Conservation (phyloP, 2,113 vertebrate species). For the Pseudolaguvia tuberculata region DNA sequence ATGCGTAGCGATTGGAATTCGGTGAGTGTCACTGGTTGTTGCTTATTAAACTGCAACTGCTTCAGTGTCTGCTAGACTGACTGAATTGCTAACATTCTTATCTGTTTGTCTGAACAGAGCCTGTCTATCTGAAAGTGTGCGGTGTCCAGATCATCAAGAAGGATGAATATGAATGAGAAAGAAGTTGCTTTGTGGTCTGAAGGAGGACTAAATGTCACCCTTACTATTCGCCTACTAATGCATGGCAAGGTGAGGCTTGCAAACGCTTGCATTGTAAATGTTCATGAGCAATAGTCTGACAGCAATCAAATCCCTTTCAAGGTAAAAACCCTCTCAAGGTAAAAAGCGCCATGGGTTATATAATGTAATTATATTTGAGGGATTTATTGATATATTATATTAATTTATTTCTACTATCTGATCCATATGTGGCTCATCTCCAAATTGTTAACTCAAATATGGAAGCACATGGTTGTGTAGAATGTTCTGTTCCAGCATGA, state of each 20-base stretch:
- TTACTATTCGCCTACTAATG: conserved; percentile 87
- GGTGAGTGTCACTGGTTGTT: neutral
- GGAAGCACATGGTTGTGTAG: too few species aligned
- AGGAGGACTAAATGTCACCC: conserved; percentile 79
- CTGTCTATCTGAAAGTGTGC: conserved; percentile 58
- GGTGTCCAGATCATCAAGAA: conserved; percentile 55
- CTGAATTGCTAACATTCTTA: conserved; percentile 27
- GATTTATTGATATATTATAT: neutral
- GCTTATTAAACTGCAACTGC: conserved; percentile 31
- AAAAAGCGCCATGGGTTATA: neutral
- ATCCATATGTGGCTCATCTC: too few species aligned
- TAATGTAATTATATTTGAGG: too few species aligned
- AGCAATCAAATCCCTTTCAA: neutral
- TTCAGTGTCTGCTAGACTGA: conserved; percentile 10
- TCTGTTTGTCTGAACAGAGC: conserved; percentile 63
- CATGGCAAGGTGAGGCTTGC: conserved; percentile 81
- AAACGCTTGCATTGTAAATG: conserved; percentile 18
- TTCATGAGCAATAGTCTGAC: conserved; percentile 17
- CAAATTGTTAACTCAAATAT: too few species aligned
- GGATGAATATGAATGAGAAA: conserved; percentile 66
- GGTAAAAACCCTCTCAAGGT: neutral
- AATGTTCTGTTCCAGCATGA: too few species aligned
- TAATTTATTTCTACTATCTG: neutral
- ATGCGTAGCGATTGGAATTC: conserved; percentile 26
- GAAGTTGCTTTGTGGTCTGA: conserved; percentile 74